A percentile compares a stretch with the other conserved stretches of the same genome.
phyloP scores from a whole-genome alignment of 2,888 invertebrate genomes.

The Pilophorus perplexus region DNA sequence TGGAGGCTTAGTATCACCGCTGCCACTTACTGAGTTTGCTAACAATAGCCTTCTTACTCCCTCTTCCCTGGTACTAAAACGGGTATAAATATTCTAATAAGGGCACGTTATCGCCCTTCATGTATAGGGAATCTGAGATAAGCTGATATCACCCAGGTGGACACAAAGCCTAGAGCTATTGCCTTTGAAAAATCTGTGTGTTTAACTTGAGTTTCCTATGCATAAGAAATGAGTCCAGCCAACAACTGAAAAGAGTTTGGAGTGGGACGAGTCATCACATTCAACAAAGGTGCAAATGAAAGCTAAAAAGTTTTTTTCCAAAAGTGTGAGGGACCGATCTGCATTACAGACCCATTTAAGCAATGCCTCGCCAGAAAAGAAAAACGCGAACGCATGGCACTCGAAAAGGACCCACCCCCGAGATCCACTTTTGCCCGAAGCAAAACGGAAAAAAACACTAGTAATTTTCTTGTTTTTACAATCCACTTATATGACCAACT shows the following conservation, averaged over 20 bases:
- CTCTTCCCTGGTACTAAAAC: neutral
- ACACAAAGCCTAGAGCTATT: constrained; percentile 7
- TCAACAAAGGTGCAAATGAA: no score
- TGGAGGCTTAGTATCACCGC: constrained; percentile 13
- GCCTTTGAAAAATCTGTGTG: constrained; percentile 1
- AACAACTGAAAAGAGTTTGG: neutral
- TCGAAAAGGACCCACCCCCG: no score
- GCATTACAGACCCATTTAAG: no score
- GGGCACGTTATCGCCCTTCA: constrained; percentile 11
- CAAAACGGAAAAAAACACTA: no score
- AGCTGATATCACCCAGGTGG: constrained; percentile 2
- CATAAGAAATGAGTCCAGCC: constrained; percentile 10
- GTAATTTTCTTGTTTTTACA: no score
- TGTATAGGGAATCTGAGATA: constrained; percentile 16
- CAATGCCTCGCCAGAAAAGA: no score
- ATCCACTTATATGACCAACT: no score
- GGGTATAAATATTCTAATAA: constrained; percentile 13
- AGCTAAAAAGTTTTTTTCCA: no score
- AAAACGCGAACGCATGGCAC: no score
- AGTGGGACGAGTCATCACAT: no score
- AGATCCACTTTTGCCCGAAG: no score
- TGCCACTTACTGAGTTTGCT: constrained; percentile 14
- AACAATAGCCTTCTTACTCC: constrained; percentile 11
- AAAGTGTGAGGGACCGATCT: no score
- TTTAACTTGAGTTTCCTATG: constrained; percentile 8